These are phyloP conservation scores for Drosophila gunungcola DNA, from an alignment of 1,140 invertebrate species.

Conservation along the genomic window DNA sequence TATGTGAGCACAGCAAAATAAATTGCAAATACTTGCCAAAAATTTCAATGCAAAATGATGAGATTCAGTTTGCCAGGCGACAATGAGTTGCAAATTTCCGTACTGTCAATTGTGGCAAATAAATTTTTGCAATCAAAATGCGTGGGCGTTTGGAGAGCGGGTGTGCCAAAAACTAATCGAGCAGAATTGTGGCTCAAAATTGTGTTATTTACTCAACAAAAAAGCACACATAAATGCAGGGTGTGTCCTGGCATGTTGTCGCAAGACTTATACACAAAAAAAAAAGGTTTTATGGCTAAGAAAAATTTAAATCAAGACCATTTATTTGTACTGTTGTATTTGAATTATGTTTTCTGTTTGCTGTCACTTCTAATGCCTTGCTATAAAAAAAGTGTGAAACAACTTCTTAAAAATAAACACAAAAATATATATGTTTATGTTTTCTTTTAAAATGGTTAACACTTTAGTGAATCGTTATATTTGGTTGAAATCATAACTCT, in stretches of 20 bases:
- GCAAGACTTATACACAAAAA: background rate
- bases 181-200: conserved; percentile 30
- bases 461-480: no score
- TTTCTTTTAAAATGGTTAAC: no score
- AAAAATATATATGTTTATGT: no score
- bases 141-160: conserved; percentile 3
- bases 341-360: no score
- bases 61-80: conserved; percentile 24
- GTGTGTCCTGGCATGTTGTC: background rate
- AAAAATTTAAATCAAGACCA: no score
- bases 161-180: conserved; percentile 46
- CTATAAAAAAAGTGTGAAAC: no score
- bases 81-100: conserved; percentile 39
- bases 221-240: conserved; percentile 23
- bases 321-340: background rate
- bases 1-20: conserved; percentile 24
- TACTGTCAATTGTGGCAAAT: conserved; percentile 34
- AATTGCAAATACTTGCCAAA: conserved; percentile 26
- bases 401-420: no score
- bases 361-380: no score
- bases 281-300: no score
- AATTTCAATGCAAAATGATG: conserved; percentile 18
- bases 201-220: conserved; percentile 21
- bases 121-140: conserved; percentile 27
- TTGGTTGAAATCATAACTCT: no score